Evolutionary conservation across 2,888 invertebrate genomes (phyloP), one percentile per base, ranked within the genome.

Genomic region (Escarpia spicata): DNA sequence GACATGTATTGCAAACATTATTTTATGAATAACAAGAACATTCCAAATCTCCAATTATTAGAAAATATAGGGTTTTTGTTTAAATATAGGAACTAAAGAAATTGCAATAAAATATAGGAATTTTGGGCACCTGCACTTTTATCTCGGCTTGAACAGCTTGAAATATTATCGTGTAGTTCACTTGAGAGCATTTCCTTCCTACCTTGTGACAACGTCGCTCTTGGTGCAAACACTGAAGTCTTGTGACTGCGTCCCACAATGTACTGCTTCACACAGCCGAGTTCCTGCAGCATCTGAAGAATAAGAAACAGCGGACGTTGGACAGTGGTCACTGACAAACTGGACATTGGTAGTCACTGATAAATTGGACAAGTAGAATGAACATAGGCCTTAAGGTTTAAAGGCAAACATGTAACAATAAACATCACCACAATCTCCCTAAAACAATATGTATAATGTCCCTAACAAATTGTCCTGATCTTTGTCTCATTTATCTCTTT

Each of bases 121-220:
- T 52, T 52, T 15, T 52, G 52, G 52, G 52, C 52, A 12, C 9
- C 52, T 52, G 52, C 52, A 52, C 52, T 52, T 4, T 9, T 52
- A 9, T 52, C 2, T 37, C 37, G 37, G 37, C 37, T 12, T 52
- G 52, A 52, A 52, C 52, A 52, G 52, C 52, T 52, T 52, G 52
- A 52, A 15, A 9, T 52, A 15, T 52, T 9, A 15, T 0, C 2
- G 52, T 9, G 52, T 15, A 52, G 52, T 52, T 6, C 75, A 26
- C 1, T 4, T 75, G 75, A 6, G 75, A 75, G 26, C 1, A n/a
- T 26, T 75, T 75, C 92, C 75, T 75, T 75, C 92, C 45, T 26
- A 93, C 97, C 97, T 93, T 97, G 97, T 15, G 96, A 31, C 52
- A 91, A 91, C 31, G 26, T n/a, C 4, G 92, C 91, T 31, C 93